Evolutionary conservation across 2,888 invertebrate genomes (phyloP).

Genomic region (Glomeris marginata): DNA sequence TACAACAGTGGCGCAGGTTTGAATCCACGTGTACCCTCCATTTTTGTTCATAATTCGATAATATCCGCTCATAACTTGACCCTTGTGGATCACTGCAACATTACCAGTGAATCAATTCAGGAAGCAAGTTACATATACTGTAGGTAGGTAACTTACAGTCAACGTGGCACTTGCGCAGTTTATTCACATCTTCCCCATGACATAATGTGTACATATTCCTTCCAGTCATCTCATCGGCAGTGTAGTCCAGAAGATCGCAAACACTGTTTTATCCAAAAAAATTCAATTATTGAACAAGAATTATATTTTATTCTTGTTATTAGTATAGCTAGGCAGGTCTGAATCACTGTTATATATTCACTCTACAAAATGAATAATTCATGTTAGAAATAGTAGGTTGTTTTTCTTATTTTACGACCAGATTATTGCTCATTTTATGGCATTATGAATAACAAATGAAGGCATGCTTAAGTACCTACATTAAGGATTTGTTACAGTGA

Average conservation of each 20-base stretch:
- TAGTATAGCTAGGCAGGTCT: neutral
- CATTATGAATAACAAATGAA: no score
- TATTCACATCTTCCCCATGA: conserved; percentile 89
- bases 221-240: conserved; percentile 82
- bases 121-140: neutral
- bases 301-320: neutral
- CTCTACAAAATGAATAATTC: no score
- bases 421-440: no score
- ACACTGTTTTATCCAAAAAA: conserved; percentile 62
- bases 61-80: conserved; percentile 91
- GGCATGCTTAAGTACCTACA: no score
- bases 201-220: conserved; percentile 86
- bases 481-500: no score
- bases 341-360: no score
- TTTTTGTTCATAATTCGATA: conserved; percentile 91
- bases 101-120: neutral
- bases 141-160: conserved; percentile 65
- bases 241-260: conserved; percentile 80
- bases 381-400: no score
- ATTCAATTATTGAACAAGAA: neutral
- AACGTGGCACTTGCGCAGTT: conserved; percentile 82
- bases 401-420: no score
- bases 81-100: conserved; percentile 79
- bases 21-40: conserved; percentile 93
- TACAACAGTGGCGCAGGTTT: conserved; percentile 91